Conservation (phyloP, 2,888 invertebrate genomes). For the Eilema caniola region DNA sequence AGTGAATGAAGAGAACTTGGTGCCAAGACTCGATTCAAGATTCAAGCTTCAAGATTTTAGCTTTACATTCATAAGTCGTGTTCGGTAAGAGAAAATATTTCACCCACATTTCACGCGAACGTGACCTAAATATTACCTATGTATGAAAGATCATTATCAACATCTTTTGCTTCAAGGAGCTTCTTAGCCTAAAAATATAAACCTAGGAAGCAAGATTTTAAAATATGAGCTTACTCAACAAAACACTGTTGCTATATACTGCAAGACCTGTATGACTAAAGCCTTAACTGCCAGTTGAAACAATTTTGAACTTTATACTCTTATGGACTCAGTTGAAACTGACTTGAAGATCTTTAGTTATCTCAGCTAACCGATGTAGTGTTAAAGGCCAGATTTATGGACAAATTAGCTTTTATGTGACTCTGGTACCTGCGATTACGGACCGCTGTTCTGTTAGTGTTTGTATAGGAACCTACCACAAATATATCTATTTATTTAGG, state of each 20-base stretch:
- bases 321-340: constrained; percentile 18
- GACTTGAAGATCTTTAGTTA: constrained; percentile 14
- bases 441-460: constrained; percentile 36
- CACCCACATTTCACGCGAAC: constrained; percentile 9
- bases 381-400: constrained; percentile 56
- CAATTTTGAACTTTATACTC: constrained; percentile 24
- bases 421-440: constrained; percentile 61
- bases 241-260: constrained; percentile 24
- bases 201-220: constrained; percentile 26
- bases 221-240: constrained; percentile 37
- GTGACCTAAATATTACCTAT: background rate
- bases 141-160: constrained; percentile 6
- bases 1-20: background rate
- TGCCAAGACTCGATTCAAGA: no score
- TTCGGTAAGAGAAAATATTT: background rate
- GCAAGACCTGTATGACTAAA: constrained; percentile 26
- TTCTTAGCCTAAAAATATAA: constrained; percentile 27
- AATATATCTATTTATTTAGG: constrained; percentile 18
- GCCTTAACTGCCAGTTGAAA: constrained; percentile 16
- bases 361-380: constrained; percentile 42
- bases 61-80: background rate
- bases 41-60: no score
- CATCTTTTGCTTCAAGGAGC: background rate
- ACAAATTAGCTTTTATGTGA: constrained; percentile 64
- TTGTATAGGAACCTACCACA: constrained; percentile 25